Conservation (phyloP, 92 coral and sea anemone genomes). For the Zoanthus sociatus region DNA sequence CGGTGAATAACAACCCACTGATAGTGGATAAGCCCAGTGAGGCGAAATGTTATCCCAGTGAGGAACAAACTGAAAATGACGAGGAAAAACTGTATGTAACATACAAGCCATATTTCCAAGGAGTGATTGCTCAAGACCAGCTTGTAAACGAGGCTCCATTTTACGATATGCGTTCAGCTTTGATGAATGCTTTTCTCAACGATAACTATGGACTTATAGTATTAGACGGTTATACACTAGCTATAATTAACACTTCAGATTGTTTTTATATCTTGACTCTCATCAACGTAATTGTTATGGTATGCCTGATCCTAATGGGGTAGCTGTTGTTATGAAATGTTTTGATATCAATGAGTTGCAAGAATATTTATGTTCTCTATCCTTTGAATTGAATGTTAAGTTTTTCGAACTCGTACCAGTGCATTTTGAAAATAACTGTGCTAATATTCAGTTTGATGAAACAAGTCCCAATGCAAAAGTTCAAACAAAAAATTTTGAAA, state of each 20-base stretch:
- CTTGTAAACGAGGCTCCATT: slow-evolving; percentile 18
- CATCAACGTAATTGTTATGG: slow-evolving; percentile 31
- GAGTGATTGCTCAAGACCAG: slow-evolving; percentile 12
- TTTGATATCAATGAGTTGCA: slow-evolving; percentile 13
- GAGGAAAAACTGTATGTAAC: slow-evolving; percentile 12
- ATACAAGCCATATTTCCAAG: slow-evolving; percentile 16
- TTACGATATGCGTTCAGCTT: slow-evolving; percentile 5
- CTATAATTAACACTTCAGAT: slow-evolving; percentile 23
- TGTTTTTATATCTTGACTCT: slow-evolving; percentile 12
- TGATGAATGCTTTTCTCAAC: slow-evolving; percentile 17
- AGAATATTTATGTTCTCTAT: slow-evolving; percentile 33
- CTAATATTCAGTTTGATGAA: slow-evolving; percentile 14
- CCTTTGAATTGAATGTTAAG: slow-evolving; percentile 17
- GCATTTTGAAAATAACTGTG: not conserved
- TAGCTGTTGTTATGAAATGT: slow-evolving; percentile 34
- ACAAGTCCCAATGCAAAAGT: not conserved
- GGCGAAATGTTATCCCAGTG: not conserved
- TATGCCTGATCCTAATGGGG: slow-evolving; percentile 42
- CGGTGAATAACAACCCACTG: slow-evolving; percentile 6
- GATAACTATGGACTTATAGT: slow-evolving; percentile 24
- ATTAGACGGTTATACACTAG: slow-evolving; percentile 25
- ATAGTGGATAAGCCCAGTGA: slow-evolving; percentile 5
- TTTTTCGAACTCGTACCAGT: slow-evolving; percentile 13
- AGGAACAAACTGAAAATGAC: slow-evolving; percentile 14
- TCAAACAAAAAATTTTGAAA: not conserved